Percentiles rank a stretch among this genome's conserved stretches.
Evolutionary conservation across 2,888 invertebrate genomes (phyloP).

Genomic region (Pardosa pseudoannulata): DNA sequence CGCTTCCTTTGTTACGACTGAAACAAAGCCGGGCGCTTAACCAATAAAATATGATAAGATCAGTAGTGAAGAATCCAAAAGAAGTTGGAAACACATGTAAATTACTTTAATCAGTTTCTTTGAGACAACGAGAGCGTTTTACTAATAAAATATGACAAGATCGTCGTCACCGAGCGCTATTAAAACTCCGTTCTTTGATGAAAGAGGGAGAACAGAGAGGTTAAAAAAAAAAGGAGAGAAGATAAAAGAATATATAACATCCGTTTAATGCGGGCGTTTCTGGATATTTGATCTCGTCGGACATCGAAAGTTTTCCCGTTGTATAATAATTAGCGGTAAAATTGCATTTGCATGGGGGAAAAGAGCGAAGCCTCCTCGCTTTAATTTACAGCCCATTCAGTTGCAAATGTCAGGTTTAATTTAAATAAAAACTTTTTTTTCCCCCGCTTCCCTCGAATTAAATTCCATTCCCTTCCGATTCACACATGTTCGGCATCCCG

Average conservation of each 20-base stretch:
- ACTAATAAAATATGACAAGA: too few species aligned
- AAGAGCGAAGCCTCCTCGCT: not conserved
- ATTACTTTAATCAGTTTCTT: too few species aligned
- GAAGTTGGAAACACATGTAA: too few species aligned
- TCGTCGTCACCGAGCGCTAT: too few species aligned
- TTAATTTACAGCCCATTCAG: not conserved
- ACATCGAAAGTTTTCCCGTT: not conserved
- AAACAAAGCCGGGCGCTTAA: too few species aligned
- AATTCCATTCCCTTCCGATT: not conserved
- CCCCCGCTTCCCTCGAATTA: not conserved
- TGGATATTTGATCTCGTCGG: conserved; percentile 2
- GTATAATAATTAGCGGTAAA: conserved; percentile 8
- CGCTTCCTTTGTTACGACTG: too few species aligned
- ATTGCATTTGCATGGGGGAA: not conserved
- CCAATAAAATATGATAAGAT: too few species aligned
- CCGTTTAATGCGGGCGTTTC: not conserved
- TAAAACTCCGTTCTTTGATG: too few species aligned
- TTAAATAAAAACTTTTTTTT: conserved; percentile 12
- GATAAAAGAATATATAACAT: not conserved
- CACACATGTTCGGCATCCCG: conserved; percentile 1
- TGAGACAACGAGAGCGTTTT: too few species aligned
- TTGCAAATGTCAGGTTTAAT: conserved; percentile 15
- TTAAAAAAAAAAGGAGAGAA: not conserved
- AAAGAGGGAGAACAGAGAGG: too few species aligned
- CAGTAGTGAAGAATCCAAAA: too few species aligned